These are phyloP conservation scores for Acleris holmiana DNA, from an alignment of 2,888 invertebrate genomes.

Conservation along the genomic window DNA sequence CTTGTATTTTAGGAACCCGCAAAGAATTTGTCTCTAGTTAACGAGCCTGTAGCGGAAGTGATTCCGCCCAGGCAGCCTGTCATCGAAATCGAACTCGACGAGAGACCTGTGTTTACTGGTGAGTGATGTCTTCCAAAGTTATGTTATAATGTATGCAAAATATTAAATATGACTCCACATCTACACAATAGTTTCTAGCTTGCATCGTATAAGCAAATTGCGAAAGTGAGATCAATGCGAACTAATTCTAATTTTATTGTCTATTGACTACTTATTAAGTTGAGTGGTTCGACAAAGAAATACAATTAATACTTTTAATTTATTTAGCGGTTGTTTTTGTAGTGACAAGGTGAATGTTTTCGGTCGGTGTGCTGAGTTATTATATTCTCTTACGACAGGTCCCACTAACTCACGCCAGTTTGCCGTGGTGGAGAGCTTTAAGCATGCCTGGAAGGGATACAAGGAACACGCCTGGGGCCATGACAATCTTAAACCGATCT, in stretches of 20 bases:
- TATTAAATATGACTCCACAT: too few species aligned
- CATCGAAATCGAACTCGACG: slow-evolving; percentile 54
- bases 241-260: too few species aligned
- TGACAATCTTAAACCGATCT: slow-evolving; percentile 96
- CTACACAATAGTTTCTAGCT: too few species aligned
- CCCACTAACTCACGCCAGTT: slow-evolving; percentile 92
- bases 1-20: slow-evolving; percentile 55
- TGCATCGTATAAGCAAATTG: too few species aligned
- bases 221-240: too few species aligned
- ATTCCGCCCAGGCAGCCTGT: slow-evolving; percentile 51
- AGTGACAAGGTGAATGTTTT: background rate
- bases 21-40: slow-evolving; percentile 69
- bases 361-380: background rate
- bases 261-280: too few species aligned
- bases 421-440: slow-evolving; percentile 94
- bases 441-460: slow-evolving; percentile 97
- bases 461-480: slow-evolving; percentile 98
- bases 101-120: slow-evolving; percentile 69
- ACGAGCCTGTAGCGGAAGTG: slow-evolving; percentile 50
- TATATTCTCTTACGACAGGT: slow-evolving; percentile 71
- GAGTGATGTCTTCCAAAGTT: background rate
- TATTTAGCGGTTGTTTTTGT: too few species aligned
- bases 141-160: too few species aligned
- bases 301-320: too few species aligned
- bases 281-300: too few species aligned